Conservation (phyloP, 2,113 vertebrate genomes). For the Falco punctatus region DNA sequence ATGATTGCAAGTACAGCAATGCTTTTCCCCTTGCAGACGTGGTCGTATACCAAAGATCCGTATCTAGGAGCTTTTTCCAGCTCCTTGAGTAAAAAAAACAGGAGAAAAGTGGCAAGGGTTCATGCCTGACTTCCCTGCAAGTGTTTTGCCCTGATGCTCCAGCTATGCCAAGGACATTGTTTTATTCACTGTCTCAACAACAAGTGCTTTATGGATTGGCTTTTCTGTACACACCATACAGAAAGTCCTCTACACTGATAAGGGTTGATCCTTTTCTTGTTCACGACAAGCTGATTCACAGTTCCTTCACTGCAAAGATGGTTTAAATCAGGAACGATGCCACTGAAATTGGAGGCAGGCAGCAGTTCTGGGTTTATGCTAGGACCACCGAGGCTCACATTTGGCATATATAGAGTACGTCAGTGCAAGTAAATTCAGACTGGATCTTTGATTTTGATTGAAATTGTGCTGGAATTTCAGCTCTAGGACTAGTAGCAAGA, state of each 20-base stretch:
- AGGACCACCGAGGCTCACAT: background rate
- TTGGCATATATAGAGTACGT: fast-evolving
- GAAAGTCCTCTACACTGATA: fast-evolving
- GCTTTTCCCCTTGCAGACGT: background rate
- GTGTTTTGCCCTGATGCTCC: background rate
- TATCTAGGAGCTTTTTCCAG: background rate
- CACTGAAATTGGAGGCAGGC: background rate
- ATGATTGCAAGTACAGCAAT: background rate
- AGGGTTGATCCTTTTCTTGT: background rate
- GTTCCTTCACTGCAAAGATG: background rate
- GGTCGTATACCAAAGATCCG: background rate
- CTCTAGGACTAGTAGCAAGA: background rate
- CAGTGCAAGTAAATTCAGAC: background rate
- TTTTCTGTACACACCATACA: fast-evolving
- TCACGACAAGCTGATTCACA: background rate
- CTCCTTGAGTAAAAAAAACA: background rate
- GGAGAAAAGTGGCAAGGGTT: background rate
- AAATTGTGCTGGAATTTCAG: background rate
- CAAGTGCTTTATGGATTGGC: background rate
- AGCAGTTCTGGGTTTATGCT: background rate
- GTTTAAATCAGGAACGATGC: background rate
- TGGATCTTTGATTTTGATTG: background rate
- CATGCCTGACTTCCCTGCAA: background rate
- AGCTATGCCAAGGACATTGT: background rate
- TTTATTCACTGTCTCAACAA: background rate